Evolutionary conservation across 2,113 vertebrate genomes (phyloP).

Genomic region (Catharus bicknelli): DNA sequence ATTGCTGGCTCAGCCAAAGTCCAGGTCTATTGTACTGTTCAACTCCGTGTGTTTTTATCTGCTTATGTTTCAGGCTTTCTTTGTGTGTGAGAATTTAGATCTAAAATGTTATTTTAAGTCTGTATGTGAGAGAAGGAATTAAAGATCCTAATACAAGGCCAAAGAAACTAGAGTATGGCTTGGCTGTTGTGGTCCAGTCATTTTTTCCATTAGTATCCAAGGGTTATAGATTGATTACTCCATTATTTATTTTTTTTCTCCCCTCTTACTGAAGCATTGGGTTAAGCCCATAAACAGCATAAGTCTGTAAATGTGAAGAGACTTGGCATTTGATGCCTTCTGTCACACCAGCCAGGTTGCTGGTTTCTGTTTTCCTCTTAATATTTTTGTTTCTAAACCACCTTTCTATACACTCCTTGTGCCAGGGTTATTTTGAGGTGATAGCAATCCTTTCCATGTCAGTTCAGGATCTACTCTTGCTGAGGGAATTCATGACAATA

Average conservation of each 20-base stretch:
- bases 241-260: neutral
- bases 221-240: neutral
- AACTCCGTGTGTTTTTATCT: neutral
- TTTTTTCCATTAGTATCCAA: neutral
- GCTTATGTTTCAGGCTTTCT: neutral
- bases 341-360: neutral
- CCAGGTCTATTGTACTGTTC: neutral
- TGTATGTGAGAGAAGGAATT: neutral
- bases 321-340: conserved; percentile 7
- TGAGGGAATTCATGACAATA: neutral
- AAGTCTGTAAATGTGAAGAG: neutral
- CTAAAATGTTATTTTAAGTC: neutral
- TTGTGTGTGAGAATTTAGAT: neutral
- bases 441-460: neutral
- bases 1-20: neutral
- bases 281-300: neutral
- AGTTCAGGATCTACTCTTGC: neutral
- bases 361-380: neutral
- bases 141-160: neutral
- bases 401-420: neutral
- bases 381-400: conserved; percentile 25
- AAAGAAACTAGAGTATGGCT: neutral
- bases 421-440: neutral
- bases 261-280: neutral
- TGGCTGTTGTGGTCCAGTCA: neutral